Conservation (phyloP, 2,797 vertebrate species). For the Novumbra hubbsi region DNA sequence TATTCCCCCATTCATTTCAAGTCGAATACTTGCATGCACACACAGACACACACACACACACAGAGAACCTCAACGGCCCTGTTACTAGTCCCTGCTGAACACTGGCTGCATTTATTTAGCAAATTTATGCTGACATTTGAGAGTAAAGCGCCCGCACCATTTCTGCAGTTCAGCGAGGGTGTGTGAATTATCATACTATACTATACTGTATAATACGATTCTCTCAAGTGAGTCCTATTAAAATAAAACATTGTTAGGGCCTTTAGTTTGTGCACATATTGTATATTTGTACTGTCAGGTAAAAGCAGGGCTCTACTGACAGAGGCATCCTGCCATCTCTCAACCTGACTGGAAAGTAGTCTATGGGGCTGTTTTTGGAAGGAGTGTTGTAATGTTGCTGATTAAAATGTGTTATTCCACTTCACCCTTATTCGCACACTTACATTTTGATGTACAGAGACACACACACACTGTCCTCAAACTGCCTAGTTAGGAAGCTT, state of each 20-base stretch:
- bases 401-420: background rate
- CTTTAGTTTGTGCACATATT: constrained; percentile 10
- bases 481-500: constrained; percentile 63
- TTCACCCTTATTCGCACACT: constrained; percentile 28
- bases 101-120: constrained; percentile 76
- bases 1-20: constrained; percentile 12
- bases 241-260: constrained; percentile 58
- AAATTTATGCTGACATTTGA: constrained; percentile 85
- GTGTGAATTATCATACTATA: constrained; percentile 79
- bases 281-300: constrained; percentile 53
- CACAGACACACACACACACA: constrained; percentile 30
- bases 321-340: constrained; percentile 46
- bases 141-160: constrained; percentile 74
- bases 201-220: constrained; percentile 76
- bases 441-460: background rate
- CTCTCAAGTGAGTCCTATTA: constrained; percentile 74
- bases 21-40: constrained; percentile 14
- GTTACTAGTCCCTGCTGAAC: constrained; percentile 70
- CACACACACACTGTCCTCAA: constrained; percentile 48
- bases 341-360: constrained; percentile 17
- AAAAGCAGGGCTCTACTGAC: constrained; percentile 51
- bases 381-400: background rate
- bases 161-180: constrained; percentile 73
- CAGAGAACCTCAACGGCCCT: constrained; percentile 64
- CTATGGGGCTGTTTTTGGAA: background rate